Percentiles rank a stretch among this genome's conserved stretches.
Conservation (phyloP, 2,113 vertebrate genomes). For the Pogona vitticeps region DNA sequence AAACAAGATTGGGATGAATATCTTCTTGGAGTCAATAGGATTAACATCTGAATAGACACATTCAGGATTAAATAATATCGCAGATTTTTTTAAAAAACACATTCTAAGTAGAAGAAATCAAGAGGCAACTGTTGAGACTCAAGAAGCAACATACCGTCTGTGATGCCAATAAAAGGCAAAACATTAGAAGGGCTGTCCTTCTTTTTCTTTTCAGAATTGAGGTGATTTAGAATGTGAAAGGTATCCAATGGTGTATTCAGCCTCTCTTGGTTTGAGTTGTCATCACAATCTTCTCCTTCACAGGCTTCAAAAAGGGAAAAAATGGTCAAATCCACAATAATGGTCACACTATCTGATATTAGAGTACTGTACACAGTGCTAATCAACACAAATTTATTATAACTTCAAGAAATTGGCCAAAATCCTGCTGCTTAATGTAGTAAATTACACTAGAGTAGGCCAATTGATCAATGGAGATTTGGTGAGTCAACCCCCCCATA, state of each 20-base stretch:
- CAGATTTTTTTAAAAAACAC: too few species aligned
- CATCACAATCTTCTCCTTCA: background rate
- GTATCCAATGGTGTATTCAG: background rate
- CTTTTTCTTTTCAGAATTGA: slow-evolving; percentile 17
- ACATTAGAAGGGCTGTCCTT: rapidly evolving
- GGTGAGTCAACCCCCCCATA: too few species aligned
- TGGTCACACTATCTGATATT: background rate
- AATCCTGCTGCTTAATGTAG: too few species aligned
- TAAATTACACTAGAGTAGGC: too few species aligned
- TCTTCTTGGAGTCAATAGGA: background rate
- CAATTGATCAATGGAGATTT: too few species aligned
- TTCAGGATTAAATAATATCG: background rate
- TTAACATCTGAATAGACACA: background rate
- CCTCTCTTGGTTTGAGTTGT: background rate
- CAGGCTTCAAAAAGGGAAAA: slow-evolving; percentile 16
- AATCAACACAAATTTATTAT: background rate
- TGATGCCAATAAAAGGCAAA: slow-evolving; percentile 26
- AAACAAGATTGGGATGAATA: too few species aligned
- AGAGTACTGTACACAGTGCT: rapidly evolving
- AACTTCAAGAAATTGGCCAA: background rate
- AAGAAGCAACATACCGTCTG: slow-evolving; percentile 7
- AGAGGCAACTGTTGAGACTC: background rate
- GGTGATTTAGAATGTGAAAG: slow-evolving; percentile 10
- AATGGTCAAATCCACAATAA: background rate
- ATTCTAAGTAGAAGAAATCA: background rate